Evolutionary conservation across 2,113 vertebrate genomes (phyloP).

Genomic region (Diglossa brunneiventris): DNA sequence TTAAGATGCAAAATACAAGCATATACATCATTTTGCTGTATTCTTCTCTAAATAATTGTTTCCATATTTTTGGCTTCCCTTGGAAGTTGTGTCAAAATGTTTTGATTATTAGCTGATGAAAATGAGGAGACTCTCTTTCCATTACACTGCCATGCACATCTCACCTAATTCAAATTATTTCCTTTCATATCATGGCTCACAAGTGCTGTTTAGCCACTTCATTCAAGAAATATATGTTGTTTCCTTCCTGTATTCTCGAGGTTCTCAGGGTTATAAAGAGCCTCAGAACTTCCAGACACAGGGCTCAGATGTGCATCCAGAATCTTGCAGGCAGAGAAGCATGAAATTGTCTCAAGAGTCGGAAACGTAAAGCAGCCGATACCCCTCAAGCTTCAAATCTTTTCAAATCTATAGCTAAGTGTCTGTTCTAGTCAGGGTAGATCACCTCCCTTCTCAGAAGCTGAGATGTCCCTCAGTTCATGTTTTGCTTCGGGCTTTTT

Average conservation of each 20-base stretch:
- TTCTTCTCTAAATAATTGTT: constrained; percentile 72
- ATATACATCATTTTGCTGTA: constrained; percentile 40
- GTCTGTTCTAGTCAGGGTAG: not conserved
- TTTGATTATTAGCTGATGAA: constrained; percentile 76
- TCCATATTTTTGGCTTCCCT: constrained; percentile 72
- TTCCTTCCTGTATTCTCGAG: not conserved
- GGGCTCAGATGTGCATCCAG: not conserved
- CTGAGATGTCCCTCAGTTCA: not conserved
- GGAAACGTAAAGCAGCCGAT: not conserved
- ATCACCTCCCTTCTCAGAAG: not conserved
- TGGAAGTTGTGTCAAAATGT: constrained; percentile 66
- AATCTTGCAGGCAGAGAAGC: not conserved
- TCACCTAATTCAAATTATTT: constrained; percentile 72
- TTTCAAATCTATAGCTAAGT: not conserved
- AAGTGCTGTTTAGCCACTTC: constrained; percentile 60
- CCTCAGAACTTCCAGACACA: not conserved
- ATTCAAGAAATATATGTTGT: constrained; percentile 23
- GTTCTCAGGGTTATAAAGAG: not conserved
- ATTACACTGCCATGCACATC: constrained; percentile 47
- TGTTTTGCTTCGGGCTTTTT: not conserved
- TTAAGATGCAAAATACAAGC: constrained; percentile 61
- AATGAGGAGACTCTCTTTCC: constrained; percentile 60
- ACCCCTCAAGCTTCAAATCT: not conserved
- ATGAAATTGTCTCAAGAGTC: not conserved
- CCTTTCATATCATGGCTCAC: constrained; percentile 53